Evolutionary conservation across 2,888 invertebrate species (phyloP).

Genomic region (Epinotia bilunana): DNA sequence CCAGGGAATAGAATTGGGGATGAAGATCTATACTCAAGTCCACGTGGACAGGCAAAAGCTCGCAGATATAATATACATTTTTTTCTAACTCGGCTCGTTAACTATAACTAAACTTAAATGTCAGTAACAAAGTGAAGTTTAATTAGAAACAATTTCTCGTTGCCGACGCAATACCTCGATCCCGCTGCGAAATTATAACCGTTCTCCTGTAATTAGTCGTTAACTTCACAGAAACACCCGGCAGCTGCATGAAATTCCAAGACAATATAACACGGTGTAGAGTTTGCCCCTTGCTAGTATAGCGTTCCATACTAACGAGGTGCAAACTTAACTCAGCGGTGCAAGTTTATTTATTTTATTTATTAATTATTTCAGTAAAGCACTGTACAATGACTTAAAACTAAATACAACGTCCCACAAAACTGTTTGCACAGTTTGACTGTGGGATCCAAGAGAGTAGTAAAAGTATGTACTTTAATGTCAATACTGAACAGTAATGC

Average conservation of each 20-base stretch:
- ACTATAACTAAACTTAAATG: not conserved
- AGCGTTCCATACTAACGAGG: not conserved
- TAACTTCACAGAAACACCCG: not conserved
- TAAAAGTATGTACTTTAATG: too few relatives aligned
- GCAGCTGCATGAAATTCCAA: not conserved
- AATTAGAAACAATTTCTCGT: slow-evolving; percentile 17
- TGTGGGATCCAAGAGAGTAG: too few relatives aligned
- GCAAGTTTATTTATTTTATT: too few relatives aligned
- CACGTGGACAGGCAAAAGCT: too few relatives aligned
- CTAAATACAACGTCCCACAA: too few relatives aligned
- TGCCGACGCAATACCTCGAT: not conserved
- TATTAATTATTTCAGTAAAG: too few relatives aligned
- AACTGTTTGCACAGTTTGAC: too few relatives aligned
- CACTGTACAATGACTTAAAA: too few relatives aligned
- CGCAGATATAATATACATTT: not conserved
- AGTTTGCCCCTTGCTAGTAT: not conserved
- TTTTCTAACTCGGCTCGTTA: not conserved
- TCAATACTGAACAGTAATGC: too few relatives aligned
- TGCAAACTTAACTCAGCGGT: not conserved
- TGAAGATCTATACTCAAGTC: too few relatives aligned
- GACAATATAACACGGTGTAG: not conserved
- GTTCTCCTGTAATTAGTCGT: slow-evolving; percentile 11
- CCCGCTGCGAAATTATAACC: not conserved
- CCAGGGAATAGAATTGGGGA: too few relatives aligned
- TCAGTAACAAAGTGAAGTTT: not conserved